Base-by-base conservation (phyloP, 2,797 vertebrate genomes). In the Myotis pilosus region DNA sequence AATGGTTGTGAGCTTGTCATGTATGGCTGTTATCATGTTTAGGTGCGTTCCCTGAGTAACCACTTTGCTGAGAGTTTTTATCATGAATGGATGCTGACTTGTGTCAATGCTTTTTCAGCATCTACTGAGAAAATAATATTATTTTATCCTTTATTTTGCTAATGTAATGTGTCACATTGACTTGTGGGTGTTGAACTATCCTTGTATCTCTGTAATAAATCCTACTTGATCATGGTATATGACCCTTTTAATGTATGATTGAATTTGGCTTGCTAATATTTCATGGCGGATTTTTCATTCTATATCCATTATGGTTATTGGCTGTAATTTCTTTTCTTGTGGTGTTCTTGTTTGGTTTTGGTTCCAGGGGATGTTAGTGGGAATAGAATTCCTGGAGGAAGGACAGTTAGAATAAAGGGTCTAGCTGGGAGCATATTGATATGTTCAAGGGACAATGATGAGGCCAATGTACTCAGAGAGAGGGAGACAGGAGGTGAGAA, bases 1-100 rank as follows among this genome's bases (percentile, higher is more conserved):
- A 95, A 0, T 97, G 98, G 80, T 99, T 99, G 38, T 81, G 28
- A 23, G 36, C 23, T 38, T 74, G 8, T 64, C 41, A 62, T 22
- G 36, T 22, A 12, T 25, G 53, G 33, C 28, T 1, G 8, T 64
- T 82, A 71, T 30, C 30, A 15, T 74, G 55, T 49, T 38, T 8
- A 16, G 23, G 5, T 38, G 8, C 7, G 23, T 71, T 57, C 9
- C 30, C 49, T 69, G 13, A 57, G 36, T 47, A 25, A 30, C 16
- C 17, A 19, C 15, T 81, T 33, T 71, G 33, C 49, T 64, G 66
- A 81, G n/a, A 60, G 20, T 30, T 22, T 80, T 82, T 62, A n/a
- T 49, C 8, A 55, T 55, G 47, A 84, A 44, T 53, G 22, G 16
- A 44, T 78, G 17, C 68, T 85, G 49, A 76, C 10, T 47, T 57